Base-by-base conservation (phyloP, 2,797 vertebrate species). In the Acanthurus leucopareius region DNA sequence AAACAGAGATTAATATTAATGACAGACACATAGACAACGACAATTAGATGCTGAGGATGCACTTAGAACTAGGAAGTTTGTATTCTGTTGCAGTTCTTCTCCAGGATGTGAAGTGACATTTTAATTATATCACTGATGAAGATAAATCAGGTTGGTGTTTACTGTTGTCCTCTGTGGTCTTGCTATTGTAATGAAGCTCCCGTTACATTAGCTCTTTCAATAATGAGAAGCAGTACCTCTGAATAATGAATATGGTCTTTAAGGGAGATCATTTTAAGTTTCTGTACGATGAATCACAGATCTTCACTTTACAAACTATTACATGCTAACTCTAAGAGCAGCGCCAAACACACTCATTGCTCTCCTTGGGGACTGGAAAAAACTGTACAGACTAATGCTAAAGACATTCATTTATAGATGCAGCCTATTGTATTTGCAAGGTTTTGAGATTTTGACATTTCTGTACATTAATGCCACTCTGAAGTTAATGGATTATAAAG, bases 41-140 rank as follows among this genome's bases (percentile, higher is more conserved):
- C 72, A 86, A 88, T 79, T 85, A 81, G 47, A 74, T 64, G 69
- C 14, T 65, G 79, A 77, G 48, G 52, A 78, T 79, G 67, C 73
- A 74, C 57, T 66, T 53, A 59, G 44, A 86, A 75, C 22, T 16
- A n/a, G 52, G 44, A 71, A 28, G 75, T 88, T 86, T 90, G 79
- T 74, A 84, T 89, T 81, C 77, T 67, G 71, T 25, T 69, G 69
- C 28, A 17, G 79, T 58, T 9, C 73, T 70, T 79, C 62, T 48
- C 44, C 44, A 47, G 71, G 76, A 89, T 86, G 77, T 75, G 58
- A 86, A 86, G 66, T 85, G 85, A 90, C 82, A 88, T 89, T 89
- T 90, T 88, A 90, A 90, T 91, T 82, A 69, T 66, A 78, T 69
- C 74, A 71, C 54, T 86, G 82, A 89, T 90, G 69, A 89, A 80